Conservation (phyloP, 1,140 invertebrate species). For the Cecropterus lyciades region DNA sequence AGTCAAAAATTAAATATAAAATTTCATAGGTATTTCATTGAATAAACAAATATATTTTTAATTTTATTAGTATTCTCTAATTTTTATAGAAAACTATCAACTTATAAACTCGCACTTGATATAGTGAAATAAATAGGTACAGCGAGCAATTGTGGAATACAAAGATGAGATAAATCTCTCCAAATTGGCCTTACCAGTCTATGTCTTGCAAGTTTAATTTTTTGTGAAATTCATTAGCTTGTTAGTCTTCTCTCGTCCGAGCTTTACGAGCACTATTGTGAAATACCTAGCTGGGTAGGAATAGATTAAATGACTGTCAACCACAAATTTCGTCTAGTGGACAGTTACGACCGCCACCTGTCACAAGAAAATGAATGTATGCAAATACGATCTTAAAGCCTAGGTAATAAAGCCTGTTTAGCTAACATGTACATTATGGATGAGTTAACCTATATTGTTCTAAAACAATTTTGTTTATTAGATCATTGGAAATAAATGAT, state of each 20-base stretch:
- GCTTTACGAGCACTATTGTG: slow-evolving; percentile 14
- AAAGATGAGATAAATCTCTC: slow-evolving; percentile 64
- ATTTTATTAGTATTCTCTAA: too few relatives aligned
- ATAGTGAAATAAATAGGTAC: slow-evolving; percentile 47
- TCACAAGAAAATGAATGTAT: background rate
- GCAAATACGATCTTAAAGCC: slow-evolving; percentile 1
- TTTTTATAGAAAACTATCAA: background rate
- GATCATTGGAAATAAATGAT: too few relatives aligned
- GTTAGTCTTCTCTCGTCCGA: slow-evolving; percentile 36
- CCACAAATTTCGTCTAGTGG: slow-evolving; percentile 28
- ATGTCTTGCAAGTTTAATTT: slow-evolving; percentile 35
- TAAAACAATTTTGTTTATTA: too few relatives aligned
- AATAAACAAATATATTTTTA: too few relatives aligned
- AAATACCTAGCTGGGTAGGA: slow-evolving; percentile 7
- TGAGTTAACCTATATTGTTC: too few relatives aligned
- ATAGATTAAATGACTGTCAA: slow-evolving; percentile 23
- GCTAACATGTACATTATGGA: background rate
- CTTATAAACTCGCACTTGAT: slow-evolving; percentile 36
- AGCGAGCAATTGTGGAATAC: slow-evolving; percentile 48
- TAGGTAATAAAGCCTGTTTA: slow-evolving; percentile 2
- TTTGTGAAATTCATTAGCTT: slow-evolving; percentile 44
- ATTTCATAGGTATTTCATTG: too few relatives aligned
- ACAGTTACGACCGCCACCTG: slow-evolving; percentile 22
- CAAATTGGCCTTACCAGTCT: slow-evolving; percentile 50
- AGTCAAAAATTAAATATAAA: too few relatives aligned